Evolutionary conservation across 2,888 invertebrate species (phyloP).

Genomic region (Mythimna albipuncta): DNA sequence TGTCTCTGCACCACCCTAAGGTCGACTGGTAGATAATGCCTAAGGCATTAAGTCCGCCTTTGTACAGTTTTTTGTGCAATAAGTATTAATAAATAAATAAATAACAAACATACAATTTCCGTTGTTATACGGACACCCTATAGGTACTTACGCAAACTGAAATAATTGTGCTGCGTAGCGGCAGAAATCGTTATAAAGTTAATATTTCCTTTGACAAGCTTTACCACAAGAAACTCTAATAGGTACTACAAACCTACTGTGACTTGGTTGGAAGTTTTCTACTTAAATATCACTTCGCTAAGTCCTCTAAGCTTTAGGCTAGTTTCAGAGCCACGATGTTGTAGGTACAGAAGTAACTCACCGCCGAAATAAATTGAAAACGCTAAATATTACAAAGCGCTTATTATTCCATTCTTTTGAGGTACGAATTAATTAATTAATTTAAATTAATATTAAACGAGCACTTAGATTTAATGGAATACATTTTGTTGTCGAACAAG

Average conservation of each 20-base stretch:
- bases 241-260: slow-evolving; percentile 22
- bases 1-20: too few relatives aligned
- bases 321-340: slow-evolving; percentile 11
- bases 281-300: slow-evolving; percentile 48
- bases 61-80: too few relatives aligned
- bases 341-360: slow-evolving; percentile 35
- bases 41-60: too few relatives aligned
- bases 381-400: slow-evolving; percentile 14
- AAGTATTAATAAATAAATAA: too few relatives aligned
- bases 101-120: neutral
- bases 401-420: slow-evolving; percentile 37
- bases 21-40: too few relatives aligned
- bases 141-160: neutral
- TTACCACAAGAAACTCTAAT: slow-evolving; percentile 33
- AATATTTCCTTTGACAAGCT: slow-evolving; percentile 32
- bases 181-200: neutral
- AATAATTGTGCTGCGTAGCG: neutral
- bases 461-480: slow-evolving; percentile 12
- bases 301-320: slow-evolving; percentile 28
- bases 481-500: slow-evolving; percentile 2
- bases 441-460: slow-evolving; percentile 38
- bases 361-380: slow-evolving; percentile 16
- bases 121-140: neutral
- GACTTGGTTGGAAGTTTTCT: slow-evolving; percentile 37
- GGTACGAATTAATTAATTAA: slow-evolving; percentile 29